Evolutionary conservation across 2,888 invertebrate species (phyloP).

Genomic region (Drosophila buzzatii): DNA sequence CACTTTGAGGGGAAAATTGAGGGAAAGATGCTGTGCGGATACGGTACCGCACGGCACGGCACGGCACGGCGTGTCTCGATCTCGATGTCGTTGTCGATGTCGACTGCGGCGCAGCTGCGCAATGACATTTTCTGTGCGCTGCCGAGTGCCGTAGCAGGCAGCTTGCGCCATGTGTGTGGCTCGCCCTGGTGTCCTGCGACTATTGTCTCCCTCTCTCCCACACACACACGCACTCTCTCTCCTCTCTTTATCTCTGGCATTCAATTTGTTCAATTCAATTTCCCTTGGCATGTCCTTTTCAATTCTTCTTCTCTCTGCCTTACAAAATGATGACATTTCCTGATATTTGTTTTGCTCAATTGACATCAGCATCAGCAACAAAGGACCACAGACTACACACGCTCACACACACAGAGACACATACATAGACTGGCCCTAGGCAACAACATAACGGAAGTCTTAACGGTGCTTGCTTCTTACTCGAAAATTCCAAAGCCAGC

Average conservation of each 20-base stretch:
- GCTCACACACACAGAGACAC: background rate
- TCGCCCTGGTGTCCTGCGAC: conserved; percentile 35
- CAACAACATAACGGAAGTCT: conserved; percentile 64
- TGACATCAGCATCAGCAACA: conserved; percentile 54
- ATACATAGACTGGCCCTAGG: conserved; percentile 10
- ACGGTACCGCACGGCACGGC: background rate
- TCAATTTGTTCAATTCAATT: conserved; percentile 34
- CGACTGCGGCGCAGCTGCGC: conserved; percentile 64
- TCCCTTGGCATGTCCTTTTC: conserved; percentile 34
- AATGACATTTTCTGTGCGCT: conserved; percentile 48
- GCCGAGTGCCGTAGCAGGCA: conserved; percentile 49
- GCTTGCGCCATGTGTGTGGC: conserved; percentile 53
- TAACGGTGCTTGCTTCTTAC: conserved; percentile 57
- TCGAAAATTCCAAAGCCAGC: conserved; percentile 7
- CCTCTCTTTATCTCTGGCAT: background rate
- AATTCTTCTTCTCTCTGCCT: conserved; percentile 32
- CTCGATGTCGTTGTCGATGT: background rate
- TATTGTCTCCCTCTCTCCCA: background rate
- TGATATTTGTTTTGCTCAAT: conserved; percentile 76
- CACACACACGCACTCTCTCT: background rate
- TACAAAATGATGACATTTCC: conserved; percentile 81
- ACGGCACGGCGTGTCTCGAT: background rate
- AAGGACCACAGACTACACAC: conserved; percentile 32
- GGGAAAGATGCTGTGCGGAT: conserved; percentile 36
- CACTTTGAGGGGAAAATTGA: conserved; percentile 25